Evolutionary conservation across 2,888 invertebrate species (phyloP), one percentile per base, ranked within the genome.

Genomic region (Hetaerina titia): DNA sequence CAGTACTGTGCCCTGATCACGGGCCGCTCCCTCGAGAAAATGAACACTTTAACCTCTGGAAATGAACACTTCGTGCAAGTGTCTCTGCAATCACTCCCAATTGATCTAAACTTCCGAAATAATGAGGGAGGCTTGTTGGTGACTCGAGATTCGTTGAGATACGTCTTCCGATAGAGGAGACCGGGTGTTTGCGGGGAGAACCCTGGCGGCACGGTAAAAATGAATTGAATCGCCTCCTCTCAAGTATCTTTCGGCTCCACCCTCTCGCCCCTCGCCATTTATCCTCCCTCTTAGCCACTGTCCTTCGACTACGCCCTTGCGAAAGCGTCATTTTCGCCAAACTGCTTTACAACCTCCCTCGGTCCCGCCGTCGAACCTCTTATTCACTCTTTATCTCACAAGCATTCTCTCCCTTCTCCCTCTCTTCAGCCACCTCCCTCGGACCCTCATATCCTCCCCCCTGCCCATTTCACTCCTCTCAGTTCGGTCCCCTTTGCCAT

Each of bases 31-130:
- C 69, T 69, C 31, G 1, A 31, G 81, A 81, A 81, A 81, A 31
- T 81, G 81, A 81, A 31, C 81, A 31, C 81, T 31, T 81, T 31
- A 81, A 81, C 81, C n/a, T 15, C 81, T 81, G 81, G 81, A 81
- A 81, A 81, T 81, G 81, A 81, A 81, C 81, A 81, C 11, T 81
- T 81, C 81, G 81, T 81, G 81, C 81, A 81, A 31, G 81, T 81
- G 81, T 81, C 25, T 15, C 31, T 11, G 81, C 81, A 81, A 81
- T 81, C 81, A 31, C 31, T 81, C 81, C 81, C 31, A 81, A 81
- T 25, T 81, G 81, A 81, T 81, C 81, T 81, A 15, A 81, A 81
- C 81, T 81, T 15, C 11, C 25, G 31, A 81, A 81, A 81, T 81
- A 81, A 81, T 31, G 81, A 81, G 81, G 81, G 25, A 74, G 74